These are phyloP conservation scores for Parazoanthus darwini DNA, from an alignment of 92 coral and sea anemone species.

Conservation along the genomic window DNA sequence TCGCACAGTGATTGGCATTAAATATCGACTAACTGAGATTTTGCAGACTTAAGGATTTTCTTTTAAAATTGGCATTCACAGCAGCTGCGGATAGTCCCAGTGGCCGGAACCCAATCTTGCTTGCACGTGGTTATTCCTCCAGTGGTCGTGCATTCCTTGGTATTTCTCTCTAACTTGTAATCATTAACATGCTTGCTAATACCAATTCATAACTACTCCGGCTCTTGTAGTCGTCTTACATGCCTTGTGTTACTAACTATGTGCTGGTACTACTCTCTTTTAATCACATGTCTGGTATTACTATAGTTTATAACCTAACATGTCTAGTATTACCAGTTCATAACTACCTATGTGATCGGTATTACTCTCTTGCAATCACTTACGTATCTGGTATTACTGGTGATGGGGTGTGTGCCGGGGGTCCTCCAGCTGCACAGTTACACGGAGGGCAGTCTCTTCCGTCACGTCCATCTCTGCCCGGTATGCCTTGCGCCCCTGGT, in stretches of 20 bases:
- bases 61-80: neutral
- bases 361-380: neutral
- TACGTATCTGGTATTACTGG: constrained; percentile 36
- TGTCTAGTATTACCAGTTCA: constrained; percentile 17
- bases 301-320: neutral
- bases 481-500: constrained; percentile 41
- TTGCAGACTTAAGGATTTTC: neutral
- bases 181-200: too few relatives aligned
- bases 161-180: too few relatives aligned
- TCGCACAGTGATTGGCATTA: neutral
- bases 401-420: neutral
- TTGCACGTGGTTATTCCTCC: neutral
- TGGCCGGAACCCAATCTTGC: neutral
- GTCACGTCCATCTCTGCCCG: constrained; percentile 44
- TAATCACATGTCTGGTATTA: neutral
- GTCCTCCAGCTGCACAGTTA: constrained; percentile 10
- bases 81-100: neutral
- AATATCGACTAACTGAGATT: neutral
- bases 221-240: too few relatives aligned
- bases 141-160: neutral
- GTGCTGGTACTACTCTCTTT: neutral
- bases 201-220: too few relatives aligned
- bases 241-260: neutral
- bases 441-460: constrained; percentile 44
- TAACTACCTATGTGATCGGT: neutral